phyloP scores from a whole-genome alignment of 2,113 vertebrate genomes.

The Psammodynastes pulverulentus region DNA sequence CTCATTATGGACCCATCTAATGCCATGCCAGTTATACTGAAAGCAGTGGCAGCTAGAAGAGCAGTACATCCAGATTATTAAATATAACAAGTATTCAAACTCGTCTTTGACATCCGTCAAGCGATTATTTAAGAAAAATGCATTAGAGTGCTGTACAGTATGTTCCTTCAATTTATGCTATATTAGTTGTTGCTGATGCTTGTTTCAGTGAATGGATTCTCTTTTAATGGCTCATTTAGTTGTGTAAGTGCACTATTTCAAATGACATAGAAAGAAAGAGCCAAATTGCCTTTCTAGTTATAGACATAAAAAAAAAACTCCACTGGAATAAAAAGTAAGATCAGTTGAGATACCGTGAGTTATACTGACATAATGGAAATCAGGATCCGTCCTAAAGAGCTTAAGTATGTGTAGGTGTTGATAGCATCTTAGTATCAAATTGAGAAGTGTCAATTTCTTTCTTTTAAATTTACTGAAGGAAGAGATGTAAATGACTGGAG shows the following conservation, averaged over 20 bases:
- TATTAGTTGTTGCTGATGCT: constrained; percentile 27
- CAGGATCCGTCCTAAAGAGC: constrained; percentile 11
- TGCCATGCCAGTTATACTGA: not conserved
- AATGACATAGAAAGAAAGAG: constrained; percentile 3
- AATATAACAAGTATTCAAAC: not conserved
- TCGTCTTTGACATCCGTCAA: not conserved
- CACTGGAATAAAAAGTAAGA: not conserved
- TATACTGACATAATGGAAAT: not conserved
- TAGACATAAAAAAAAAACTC: not conserved
- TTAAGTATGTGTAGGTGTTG: not conserved
- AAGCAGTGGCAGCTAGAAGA: not conserved
- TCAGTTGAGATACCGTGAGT: not conserved
- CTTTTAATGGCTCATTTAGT: constrained; percentile 23
- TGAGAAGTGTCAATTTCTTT: constrained; percentile 5
- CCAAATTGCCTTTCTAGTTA: constrained; percentile 7
- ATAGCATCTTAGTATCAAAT: constrained; percentile 14
- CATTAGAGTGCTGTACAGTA: constrained; percentile 14
- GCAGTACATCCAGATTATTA: not conserved
- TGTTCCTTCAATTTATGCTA: constrained; percentile 18
- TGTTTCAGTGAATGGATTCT: constrained; percentile 25
- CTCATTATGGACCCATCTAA: not conserved
- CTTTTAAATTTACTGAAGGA: constrained; percentile 2
- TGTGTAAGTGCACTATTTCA: not conserved
- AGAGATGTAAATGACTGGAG: not conserved
- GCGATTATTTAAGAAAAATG: constrained; percentile 23